Conservation (phyloP, 2,797 vertebrate genomes). For the Microcaecilia unicolor region DNA sequence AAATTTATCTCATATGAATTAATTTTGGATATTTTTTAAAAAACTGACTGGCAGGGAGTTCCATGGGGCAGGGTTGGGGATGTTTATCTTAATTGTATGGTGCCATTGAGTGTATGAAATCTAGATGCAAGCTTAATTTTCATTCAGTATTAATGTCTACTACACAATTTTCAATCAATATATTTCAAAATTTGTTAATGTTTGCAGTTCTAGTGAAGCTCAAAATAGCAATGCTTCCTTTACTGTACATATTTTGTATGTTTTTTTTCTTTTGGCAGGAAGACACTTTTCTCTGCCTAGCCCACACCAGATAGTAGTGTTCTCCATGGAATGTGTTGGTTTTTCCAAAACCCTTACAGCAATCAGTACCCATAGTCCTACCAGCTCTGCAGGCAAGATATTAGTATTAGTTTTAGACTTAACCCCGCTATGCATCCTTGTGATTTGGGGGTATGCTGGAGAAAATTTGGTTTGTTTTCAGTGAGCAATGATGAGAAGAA, state of each 20-base stretch:
- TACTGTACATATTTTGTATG: slow-evolving; percentile 45
- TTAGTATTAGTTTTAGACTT: slow-evolving; percentile 55
- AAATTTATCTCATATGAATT: too few relatives aligned
- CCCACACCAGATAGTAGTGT: slow-evolving; percentile 69
- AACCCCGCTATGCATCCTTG: slow-evolving; percentile 34
- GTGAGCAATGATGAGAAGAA: slow-evolving; percentile 49
- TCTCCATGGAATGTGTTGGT: slow-evolving; percentile 73
- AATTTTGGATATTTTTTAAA: too few relatives aligned
- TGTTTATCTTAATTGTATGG: too few relatives aligned
- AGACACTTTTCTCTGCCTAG: slow-evolving; percentile 68
- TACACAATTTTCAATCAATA: too few relatives aligned
- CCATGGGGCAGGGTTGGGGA: too few relatives aligned
- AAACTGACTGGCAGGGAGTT: too few relatives aligned
- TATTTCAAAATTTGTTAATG: too few relatives aligned
- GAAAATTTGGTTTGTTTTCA: slow-evolving; percentile 25
- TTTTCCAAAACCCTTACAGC: slow-evolving; percentile 68
- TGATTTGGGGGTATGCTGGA: slow-evolving; percentile 5
- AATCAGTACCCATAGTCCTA: slow-evolving; percentile 64
- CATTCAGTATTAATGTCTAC: too few relatives aligned
- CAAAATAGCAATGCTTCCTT: slow-evolving; percentile 19
- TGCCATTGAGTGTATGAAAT: too few relatives aligned
- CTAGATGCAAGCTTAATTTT: too few relatives aligned
- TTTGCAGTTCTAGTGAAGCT: too few relatives aligned
- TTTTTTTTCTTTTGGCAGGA: slow-evolving; percentile 70
- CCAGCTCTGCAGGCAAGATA: slow-evolving; percentile 66